Evolutionary conservation across 2,797 vertebrate species (phyloP), one percentile per base, ranked within the genome.

Genomic region (Odontamblyopus rebecca): DNA sequence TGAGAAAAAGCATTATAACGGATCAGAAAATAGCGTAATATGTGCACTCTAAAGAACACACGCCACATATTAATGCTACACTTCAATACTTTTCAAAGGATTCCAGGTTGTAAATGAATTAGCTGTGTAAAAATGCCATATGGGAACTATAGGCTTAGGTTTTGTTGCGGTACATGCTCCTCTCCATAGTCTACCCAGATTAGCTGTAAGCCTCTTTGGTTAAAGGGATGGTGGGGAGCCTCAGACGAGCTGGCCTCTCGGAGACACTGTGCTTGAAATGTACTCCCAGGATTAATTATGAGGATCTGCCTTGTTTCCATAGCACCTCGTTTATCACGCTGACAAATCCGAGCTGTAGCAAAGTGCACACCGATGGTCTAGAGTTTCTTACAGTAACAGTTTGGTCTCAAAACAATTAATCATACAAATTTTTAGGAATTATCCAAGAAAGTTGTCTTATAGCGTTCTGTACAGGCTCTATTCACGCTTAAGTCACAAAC

Each of bases 141-240:
- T 92, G 92, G 90, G 57, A 71, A 72, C 77, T 77, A 35, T 63
- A 77, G 85, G 85, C 88, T 93, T 89, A 92, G 77, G 78, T 74
- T 85, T 76, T 82, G 87, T 88, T 91, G 76, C 15, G 15, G 13
- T 87, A 82, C 81, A 78, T 89, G 85, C 83, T 88, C 86, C 73
- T 89, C 87, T 82, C 85, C 73, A 87, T 86, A 85, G 90, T 85
- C 91, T 88, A 78, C 63, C 69, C 85, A 92, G 92, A 93, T 94
- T 93, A 92, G 74, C 78, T 85, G 57, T 93, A 93, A 94, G 88
- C 91, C 87, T 85, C 89, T 94, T 94, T 93, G 80, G 87, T 89
- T 84, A 70, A 84, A 66, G 81, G 85, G 77, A 85, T 80, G 79
- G 85, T 15, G 81, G 82, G 80, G 84, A 67, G 74, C 71, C 80